Conservation (phyloP, 1,140 invertebrate species). For the Anagrus nilaparvatae region DNA sequence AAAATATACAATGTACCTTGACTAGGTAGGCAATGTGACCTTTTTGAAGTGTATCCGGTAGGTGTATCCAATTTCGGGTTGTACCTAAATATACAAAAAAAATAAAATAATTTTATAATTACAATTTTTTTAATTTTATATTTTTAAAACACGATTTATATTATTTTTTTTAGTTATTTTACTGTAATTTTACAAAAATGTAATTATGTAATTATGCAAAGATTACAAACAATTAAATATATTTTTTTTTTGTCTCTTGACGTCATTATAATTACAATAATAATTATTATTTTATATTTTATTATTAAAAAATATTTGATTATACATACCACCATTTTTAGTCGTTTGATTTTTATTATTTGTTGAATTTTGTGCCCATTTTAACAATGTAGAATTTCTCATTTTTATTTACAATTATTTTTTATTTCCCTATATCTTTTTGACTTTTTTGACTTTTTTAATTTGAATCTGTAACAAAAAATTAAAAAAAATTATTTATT, state of each 20-base stretch:
- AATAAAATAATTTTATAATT: constrained; percentile 10
- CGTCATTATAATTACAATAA: too few relatives aligned
- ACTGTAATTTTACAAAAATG: too few relatives aligned
- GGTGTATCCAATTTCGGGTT: constrained; percentile 82
- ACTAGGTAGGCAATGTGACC: constrained; percentile 94
- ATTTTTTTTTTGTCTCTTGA: background rate
- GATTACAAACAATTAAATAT: background rate
- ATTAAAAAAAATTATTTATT: constrained; percentile 2
- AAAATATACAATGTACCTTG: constrained; percentile 63
- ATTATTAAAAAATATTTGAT: background rate
- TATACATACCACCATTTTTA: constrained; percentile 34
- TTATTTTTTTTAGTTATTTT: too few relatives aligned
- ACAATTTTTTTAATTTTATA: constrained; percentile 9
- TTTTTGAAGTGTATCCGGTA: constrained; percentile 82
- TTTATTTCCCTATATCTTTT: too few relatives aligned
- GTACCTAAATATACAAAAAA: constrained; percentile 34
- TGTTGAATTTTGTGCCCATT: constrained; percentile 49
- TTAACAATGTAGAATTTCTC: constrained; percentile 49
- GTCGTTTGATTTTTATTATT: constrained; percentile 42
- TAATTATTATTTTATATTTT: background rate
- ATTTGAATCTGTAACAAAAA: constrained; percentile 28
- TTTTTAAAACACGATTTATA: too few relatives aligned
- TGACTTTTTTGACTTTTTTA: too few relatives aligned
- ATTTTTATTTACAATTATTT: too few relatives aligned
- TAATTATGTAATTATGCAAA: too few relatives aligned